A percentile compares a stretch with the other conserved stretches of the same genome.
These are phyloP conservation scores for Epicauta chinensis DNA, from an alignment of 1,140 invertebrate species.

Conservation along the genomic window DNA sequence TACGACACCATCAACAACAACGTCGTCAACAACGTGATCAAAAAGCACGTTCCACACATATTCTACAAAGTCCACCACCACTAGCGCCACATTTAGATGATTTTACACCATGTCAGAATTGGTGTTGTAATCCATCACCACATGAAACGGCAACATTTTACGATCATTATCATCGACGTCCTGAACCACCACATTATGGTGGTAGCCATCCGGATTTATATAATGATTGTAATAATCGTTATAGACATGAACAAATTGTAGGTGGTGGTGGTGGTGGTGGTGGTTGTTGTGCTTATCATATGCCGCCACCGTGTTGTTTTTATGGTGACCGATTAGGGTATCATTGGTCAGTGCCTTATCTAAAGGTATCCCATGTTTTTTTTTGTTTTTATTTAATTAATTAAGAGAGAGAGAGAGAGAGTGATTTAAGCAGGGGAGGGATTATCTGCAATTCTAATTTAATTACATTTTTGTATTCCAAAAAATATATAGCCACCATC, in stretches of 20 bases:
- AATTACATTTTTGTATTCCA: too few species aligned
- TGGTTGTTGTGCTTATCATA: slow-evolving; percentile 38
- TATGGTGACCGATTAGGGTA: slow-evolving; percentile 37
- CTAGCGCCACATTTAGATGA: slow-evolving; percentile 35
- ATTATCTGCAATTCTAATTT: too few species aligned
- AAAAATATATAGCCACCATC: too few species aligned
- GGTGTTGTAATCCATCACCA: slow-evolving; percentile 43
- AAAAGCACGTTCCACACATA: slow-evolving; percentile 50
- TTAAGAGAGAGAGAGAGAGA: too few species aligned
- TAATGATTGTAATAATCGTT: slow-evolving; percentile 28
- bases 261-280: slow-evolving; percentile 24
- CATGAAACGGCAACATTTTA: slow-evolving; percentile 25
- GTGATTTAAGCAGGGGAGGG: too few species aligned
- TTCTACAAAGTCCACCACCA: slow-evolving; percentile 38
- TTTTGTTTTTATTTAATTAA: too few species aligned
- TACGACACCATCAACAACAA: slow-evolving; percentile 42
- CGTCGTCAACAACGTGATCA: slow-evolving; percentile 48
- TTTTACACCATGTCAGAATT: slow-evolving; percentile 43
- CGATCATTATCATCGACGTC: slow-evolving; percentile 40
- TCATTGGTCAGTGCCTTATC: slow-evolving; percentile 34
- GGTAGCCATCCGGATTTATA: slow-evolving; percentile 42
- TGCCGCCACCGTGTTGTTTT: slow-evolving; percentile 40
- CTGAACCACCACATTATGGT: slow-evolving; percentile 29
- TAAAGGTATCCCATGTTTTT: slow-evolving; percentile 24
- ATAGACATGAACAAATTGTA: slow-evolving; percentile 29